A percentile compares a stretch with the other conserved stretches of the same genome.
phyloP scores from a whole-genome alignment of 35 echinoderm and acorn worm species.

The Heliocidaris tuberculata region DNA sequence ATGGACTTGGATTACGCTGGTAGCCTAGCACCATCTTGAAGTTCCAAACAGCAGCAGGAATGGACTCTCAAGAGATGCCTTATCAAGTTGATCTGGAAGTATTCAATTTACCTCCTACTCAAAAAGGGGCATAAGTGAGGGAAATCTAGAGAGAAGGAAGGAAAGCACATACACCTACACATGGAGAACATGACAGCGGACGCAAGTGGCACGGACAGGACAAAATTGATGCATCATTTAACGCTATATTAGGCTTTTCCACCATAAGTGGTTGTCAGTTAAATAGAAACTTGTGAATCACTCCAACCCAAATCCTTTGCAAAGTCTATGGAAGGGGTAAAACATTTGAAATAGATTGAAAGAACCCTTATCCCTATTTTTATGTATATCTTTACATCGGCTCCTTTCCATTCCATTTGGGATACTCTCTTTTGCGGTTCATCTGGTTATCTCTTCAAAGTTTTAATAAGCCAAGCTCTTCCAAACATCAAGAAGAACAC shows the following conservation, averaged over 20 bases:
- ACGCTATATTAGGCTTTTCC: not conserved
- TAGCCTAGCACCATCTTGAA: not conserved
- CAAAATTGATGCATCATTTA: not conserved
- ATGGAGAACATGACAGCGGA: not conserved
- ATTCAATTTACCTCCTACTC: not conserved
- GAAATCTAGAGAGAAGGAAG: not conserved
- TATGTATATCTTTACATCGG: no score
- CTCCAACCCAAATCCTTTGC: not conserved
- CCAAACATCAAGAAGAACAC: no score
- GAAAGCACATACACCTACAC: not conserved
- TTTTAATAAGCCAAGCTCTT: no score
- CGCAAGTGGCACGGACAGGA: not conserved
- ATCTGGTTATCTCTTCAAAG: no score
- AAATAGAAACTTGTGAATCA: not conserved
- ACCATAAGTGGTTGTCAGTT: not conserved
- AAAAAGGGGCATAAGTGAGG: not conserved
- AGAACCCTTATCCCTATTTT: no score
- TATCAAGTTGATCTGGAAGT: slow-evolving; percentile 9
- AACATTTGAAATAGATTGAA: not conserved
- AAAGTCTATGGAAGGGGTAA: not conserved
- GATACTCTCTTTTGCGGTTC: no score
- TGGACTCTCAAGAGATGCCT: not conserved
- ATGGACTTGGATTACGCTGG: not conserved
- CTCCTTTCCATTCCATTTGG: no score
- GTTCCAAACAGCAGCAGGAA: not conserved